Base-by-base conservation (phyloP, 2,113 vertebrate species). In the Microtus oregoni region DNA sequence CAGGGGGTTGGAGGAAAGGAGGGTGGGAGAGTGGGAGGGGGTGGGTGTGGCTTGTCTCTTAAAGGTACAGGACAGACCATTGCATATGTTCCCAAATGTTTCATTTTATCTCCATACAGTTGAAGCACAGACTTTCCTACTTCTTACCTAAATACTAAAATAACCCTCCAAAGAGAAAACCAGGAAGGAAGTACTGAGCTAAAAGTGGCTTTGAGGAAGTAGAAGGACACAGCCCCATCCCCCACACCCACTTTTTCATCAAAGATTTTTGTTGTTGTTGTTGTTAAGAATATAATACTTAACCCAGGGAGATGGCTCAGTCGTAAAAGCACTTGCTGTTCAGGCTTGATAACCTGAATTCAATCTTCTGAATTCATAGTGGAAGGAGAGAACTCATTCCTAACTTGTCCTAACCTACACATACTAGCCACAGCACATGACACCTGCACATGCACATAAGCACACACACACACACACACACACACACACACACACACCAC, bases 201-300 rank as follows among this genome's bases (percentile, higher is more conserved):
- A 5, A 86, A 86, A 72, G 61, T 30, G 72, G 89, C 52, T 87
- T 89, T 9, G 15, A 41, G 41, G 63, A 86, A 38, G 13, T 65
- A 83, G 67, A 70, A 78, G 63, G 55, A 41, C 61, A 83, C 67
- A 58, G 0, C 19, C 32, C 50, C 19, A 20, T 68, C n/a, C 20
- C n/a, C 70, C 11, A 9, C 4, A 11, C 32, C 35, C 5, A 24
- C 32, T 73, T 96, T 91, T 83, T 79, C 38, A 52, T 41, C 28
- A 63, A 94, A 86, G 14, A 32, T 58, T 58, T 58, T 58, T 58
- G 52, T 58, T 91, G 12, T 72, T 38, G 32, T 50, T 50, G 47
- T 95, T 61, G 94, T 76, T 85, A 85, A 86, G 68, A 65, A 70
- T 89, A 70, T 86, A 82, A 41, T 50, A n/a, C 47, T 76, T 72